A percentile compares a stretch with the other conserved stretches of the same genome.
Evolutionary conservation across 2,113 vertebrate genomes (phyloP).

Genomic region (Tupaia chinensis): DNA sequence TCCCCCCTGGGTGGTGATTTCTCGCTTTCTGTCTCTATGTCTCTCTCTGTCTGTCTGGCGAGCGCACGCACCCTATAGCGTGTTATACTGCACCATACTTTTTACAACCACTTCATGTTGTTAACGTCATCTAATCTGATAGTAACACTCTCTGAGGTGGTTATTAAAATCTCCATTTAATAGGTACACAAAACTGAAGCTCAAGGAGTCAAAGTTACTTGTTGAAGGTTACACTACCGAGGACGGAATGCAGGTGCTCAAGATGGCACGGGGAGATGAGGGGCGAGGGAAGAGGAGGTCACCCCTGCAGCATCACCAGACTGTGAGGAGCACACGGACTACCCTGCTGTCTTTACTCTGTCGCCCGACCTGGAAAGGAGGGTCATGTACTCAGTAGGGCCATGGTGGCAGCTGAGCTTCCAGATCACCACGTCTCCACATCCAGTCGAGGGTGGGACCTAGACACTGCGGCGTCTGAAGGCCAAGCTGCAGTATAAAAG

Average conservation of each 20-base stretch:
- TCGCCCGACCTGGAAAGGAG: no score
- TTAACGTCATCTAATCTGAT: neutral
- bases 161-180: neutral
- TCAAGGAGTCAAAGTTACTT: neutral
- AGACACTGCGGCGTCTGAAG: accelerated
- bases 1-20: no score
- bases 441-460: accelerated
- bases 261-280: neutral
- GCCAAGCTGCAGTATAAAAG: neutral
- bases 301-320: neutral
- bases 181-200: neutral
- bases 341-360: neutral
- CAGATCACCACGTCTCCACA: no score
- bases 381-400: neutral
- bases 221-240: neutral
- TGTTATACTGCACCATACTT: neutral
- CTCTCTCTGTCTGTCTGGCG: no score
- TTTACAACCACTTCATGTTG: neutral
- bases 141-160: neutral
- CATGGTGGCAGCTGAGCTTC: accelerated
- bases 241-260: no score
- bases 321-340: no score
- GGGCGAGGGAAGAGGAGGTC: neutral
- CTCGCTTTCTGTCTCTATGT: no score
- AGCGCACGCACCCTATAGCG: neutral